Percentiles rank a stretch among this genome's conserved stretches.
These are phyloP conservation scores for Ceyx erithaca DNA, from an alignment of 2,797 vertebrate species.

Conservation along the genomic window DNA sequence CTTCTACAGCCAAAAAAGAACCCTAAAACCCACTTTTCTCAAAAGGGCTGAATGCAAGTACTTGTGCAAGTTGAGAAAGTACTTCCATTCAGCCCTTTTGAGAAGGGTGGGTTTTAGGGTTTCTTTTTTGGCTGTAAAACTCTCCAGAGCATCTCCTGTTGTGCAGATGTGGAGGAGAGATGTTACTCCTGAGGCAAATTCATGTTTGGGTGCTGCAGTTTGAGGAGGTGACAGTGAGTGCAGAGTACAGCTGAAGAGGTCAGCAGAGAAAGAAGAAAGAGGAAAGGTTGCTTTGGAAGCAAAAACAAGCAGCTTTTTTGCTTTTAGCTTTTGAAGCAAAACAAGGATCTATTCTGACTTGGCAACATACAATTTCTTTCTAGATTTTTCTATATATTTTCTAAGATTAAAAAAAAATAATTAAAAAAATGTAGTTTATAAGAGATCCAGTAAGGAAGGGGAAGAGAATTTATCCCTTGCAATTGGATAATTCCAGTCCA, in stretches of 20 bases:
- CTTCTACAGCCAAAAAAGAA: neutral
- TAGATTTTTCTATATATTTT: neutral
- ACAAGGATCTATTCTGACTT: neutral
- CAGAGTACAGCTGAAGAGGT: neutral
- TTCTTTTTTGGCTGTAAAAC: neutral
- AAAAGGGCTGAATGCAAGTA: too few relatives aligned
- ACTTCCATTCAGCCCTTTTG: neutral
- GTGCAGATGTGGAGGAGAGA: neutral
- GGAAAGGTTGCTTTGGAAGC: neutral
- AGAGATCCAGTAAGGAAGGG: neutral
- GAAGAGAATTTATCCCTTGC: neutral
- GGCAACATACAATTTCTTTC: neutral
- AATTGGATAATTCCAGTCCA: neutral
- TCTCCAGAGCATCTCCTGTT: neutral
- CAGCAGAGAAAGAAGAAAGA: neutral
- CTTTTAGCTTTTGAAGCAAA: neutral
- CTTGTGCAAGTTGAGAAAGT: too few relatives aligned
- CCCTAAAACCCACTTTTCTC: too few relatives aligned
- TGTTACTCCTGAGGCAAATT: neutral
- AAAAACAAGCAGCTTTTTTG: too few relatives aligned
- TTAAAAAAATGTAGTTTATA: neutral
- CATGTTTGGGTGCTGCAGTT: neutral
- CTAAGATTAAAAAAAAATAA: neutral
- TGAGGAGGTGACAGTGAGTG: neutral
- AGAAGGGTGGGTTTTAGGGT: neutral